Base-by-base conservation (phyloP, 2,888 invertebrate species). In the Hedychridium roseum region DNA sequence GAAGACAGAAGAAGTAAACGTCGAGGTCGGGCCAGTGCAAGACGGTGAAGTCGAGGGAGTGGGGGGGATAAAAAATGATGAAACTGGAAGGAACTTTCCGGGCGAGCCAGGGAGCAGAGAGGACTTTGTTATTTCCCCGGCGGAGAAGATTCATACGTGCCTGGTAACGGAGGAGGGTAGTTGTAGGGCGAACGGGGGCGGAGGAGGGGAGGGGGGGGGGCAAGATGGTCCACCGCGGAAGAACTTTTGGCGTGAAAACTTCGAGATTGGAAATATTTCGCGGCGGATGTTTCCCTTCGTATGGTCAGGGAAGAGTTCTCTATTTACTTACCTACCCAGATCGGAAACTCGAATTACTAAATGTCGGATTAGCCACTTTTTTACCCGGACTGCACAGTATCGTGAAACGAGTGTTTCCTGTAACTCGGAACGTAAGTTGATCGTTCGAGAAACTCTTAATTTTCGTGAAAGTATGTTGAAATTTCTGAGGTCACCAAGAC, bases 201-300 rank as follows among this genome's bases (percentile, higher is more conserved):
- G n/a, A n/a, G 27, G 27, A 7, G 27, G 9, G 27, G 27, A 12
- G 32, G 43, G 36, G 11, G 17, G 27, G 18, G 35, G n/a, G 36
- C 38, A 36, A 49, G 54, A 47, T 47, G 39, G 35, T 34, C 43
- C 54, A 36, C 48, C 53, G 43, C 15, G 46, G 12, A n/a, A n/a
- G 47, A 62, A 61, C 48, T 59, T 62, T 35, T 34, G 42, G 57
- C 44, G 56, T 50, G 51, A 50, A 32, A 63, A 63, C 54, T 63
- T 60, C 3, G 32, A 50, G 53, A 63, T 63, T 63, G 64, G 57
- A 63, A 60, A 63, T 60, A 63, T 64, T 60, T 64, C 52, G 60
- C 39, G n/a, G n/a, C 30, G 35, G 9, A 30, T 45, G 36, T 50
- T 49, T 41, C 39, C 37, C 20, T 31, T 15, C 38, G 26, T 23